Conservation (phyloP, 53 echinoderm and acorn worm species). For the Temnopleurus reevesii region DNA sequence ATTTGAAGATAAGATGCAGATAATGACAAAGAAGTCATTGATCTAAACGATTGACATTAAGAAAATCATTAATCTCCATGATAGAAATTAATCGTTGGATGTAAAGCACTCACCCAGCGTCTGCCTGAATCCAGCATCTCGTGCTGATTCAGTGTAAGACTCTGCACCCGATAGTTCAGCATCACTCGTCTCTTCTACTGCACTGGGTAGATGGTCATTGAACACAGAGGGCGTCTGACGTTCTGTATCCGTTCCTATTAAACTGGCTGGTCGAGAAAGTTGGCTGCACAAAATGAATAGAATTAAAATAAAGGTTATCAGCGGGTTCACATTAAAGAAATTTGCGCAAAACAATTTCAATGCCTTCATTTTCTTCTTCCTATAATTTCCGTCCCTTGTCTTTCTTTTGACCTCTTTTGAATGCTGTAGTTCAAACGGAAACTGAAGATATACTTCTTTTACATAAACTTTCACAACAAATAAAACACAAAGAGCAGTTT, state of each 20-base stretch:
- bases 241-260: constrained; percentile 54
- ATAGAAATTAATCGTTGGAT: neutral
- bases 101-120: constrained; percentile 2
- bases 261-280: constrained; percentile 63
- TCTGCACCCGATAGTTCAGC: constrained; percentile 58
- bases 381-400: too few species aligned
- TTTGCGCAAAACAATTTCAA: too few species aligned
- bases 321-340: too few species aligned
- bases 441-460: too few species aligned
- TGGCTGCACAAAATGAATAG: constrained; percentile 44
- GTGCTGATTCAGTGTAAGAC: constrained; percentile 67
- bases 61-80: neutral
- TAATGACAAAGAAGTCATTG: too few species aligned
- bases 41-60: too few species aligned
- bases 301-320: neutral
- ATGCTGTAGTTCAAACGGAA: too few species aligned
- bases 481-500: too few species aligned
- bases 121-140: constrained; percentile 58
- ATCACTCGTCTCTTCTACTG: constrained; percentile 26
- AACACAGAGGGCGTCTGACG: constrained; percentile 40
- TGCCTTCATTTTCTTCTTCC: too few species aligned
- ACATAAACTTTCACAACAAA: too few species aligned
- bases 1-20: too few species aligned
- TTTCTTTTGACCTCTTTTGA: too few species aligned
- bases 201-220: neutral